Evolutionary conservation across 1,140 invertebrate genomes (phyloP), one percentile per base, ranked within the genome.

Genomic region (Atopsyche davidsoni): DNA sequence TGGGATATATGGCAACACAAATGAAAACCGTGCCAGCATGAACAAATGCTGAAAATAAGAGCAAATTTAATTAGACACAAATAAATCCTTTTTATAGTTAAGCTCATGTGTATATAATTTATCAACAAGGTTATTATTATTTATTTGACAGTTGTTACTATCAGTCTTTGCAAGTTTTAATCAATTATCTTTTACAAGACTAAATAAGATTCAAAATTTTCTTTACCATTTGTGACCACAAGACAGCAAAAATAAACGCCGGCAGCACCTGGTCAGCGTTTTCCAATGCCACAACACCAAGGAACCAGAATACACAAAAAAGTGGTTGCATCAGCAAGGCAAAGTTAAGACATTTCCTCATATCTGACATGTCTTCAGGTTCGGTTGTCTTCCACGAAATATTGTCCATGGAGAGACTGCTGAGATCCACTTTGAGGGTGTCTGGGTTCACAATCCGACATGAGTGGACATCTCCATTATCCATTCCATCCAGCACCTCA

Each of bases 241-340:
- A 66, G 14, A 78, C 67, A 4, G 75, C 64, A 59, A 78, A 79
- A 39, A 78, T 69, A 13, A 76, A 70, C n/a, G 81, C 75, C 41
- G 82, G 80, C 9, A 75, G 70, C 62, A 75, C 77, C 52, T 79
- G 79, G 4, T 68, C 61, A 2, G 76, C 71, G 59, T 84, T 83
- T 58, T 85, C 83, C n/a, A 86, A 70, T 9, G 83, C 82, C 4
- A 85, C 70, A 4, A 84, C 81, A 2, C 79, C 79, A 61, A 83
- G 75, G 55, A 85, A 83, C 83, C 83, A 86, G 51, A 77, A 76
- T 10, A 81, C 72, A 13, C 77, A 75, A 58, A 80, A 79, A 44
- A 79, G 70, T 23, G 79, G 79, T 50, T 81, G 70, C 47, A 81
- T 58, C 10, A 78, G 70, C 4, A 80, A 67, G 17, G 77, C 77